Conservation (phyloP, 2,797 vertebrate genomes). For the Carapus acus region DNA sequence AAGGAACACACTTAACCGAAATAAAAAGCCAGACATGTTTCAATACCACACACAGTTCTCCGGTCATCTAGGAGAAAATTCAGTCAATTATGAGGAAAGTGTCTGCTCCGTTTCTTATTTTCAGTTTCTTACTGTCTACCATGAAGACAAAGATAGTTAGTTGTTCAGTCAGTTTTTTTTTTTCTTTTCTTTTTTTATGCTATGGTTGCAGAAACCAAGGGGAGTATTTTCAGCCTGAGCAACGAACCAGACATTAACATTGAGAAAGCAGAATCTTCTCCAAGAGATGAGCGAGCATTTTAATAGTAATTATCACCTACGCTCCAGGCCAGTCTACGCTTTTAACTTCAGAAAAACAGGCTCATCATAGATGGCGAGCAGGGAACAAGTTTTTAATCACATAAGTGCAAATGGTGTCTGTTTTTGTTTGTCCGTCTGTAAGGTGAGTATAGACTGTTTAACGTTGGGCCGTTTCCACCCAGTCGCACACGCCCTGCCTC, state of each 20-base stretch:
- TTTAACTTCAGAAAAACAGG: constrained; percentile 39
- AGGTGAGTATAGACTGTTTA: constrained; percentile 2
- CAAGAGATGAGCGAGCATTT: constrained; percentile 52
- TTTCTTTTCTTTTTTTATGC: no score
- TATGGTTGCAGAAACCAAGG: no score
- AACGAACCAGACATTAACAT: constrained; percentile 24
- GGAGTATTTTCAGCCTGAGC: constrained; percentile 16
- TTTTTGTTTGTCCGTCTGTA: constrained; percentile 5
- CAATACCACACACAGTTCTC: constrained; percentile 2
- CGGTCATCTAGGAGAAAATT: constrained; percentile 21
- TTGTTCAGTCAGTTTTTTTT: no score
- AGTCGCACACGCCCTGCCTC: constrained; percentile 10
- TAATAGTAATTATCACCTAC: constrained; percentile 36
- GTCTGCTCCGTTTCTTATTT: constrained; percentile 9
- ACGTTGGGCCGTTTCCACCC: constrained; percentile 8
- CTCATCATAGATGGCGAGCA: not conserved
- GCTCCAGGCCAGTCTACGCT: constrained; percentile 32
- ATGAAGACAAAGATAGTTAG: constrained; percentile 17
- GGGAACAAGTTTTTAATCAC: not conserved
- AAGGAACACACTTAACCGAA: not conserved
- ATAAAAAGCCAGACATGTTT: not conserved
- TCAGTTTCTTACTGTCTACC: constrained; percentile 3
- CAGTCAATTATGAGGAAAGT: constrained; percentile 16
- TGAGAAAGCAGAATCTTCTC: constrained; percentile 38
- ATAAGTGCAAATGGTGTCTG: not conserved